Evolutionary conservation across 1,140 invertebrate genomes (phyloP).

Genomic region (Vanessa tameamea): DNA sequence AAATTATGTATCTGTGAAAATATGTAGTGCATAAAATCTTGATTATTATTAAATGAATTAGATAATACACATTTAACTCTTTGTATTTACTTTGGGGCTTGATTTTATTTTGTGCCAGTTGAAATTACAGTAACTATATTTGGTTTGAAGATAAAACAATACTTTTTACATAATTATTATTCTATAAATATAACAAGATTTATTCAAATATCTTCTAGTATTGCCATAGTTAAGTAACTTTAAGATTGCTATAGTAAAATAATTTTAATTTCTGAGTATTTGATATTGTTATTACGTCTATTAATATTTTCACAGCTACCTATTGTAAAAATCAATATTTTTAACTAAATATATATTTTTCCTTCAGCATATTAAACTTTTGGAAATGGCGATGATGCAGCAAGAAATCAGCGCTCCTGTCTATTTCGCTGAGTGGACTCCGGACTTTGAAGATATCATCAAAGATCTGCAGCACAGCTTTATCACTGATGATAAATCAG

Average conservation of each 20-base stretch:
- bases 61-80: too few relatives aligned
- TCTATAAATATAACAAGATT: background rate
- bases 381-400: slow-evolving; percentile 91
- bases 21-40: too few relatives aligned
- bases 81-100: too few relatives aligned
- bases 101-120: too few relatives aligned
- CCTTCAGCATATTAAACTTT: slow-evolving; percentile 85
- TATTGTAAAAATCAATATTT: too few relatives aligned
- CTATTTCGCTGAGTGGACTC: slow-evolving; percentile 91
- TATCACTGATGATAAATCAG: slow-evolving; percentile 75
- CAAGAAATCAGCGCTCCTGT: slow-evolving; percentile 93
- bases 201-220: background rate
- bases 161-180: background rate
- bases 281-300: background rate
- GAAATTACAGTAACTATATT: too few relatives aligned
- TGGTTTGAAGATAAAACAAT: too few relatives aligned
- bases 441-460: slow-evolving; percentile 88
- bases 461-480: slow-evolving; percentile 85
- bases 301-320: too few relatives aligned
- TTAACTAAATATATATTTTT: background rate
- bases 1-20: too few relatives aligned
- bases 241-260: background rate
- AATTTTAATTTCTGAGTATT: background rate
- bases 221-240: background rate
- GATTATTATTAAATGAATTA: too few relatives aligned